These are phyloP conservation scores for Stratiomys singularior DNA, from an alignment of 2,888 invertebrate genomes.

Conservation along the genomic window DNA sequence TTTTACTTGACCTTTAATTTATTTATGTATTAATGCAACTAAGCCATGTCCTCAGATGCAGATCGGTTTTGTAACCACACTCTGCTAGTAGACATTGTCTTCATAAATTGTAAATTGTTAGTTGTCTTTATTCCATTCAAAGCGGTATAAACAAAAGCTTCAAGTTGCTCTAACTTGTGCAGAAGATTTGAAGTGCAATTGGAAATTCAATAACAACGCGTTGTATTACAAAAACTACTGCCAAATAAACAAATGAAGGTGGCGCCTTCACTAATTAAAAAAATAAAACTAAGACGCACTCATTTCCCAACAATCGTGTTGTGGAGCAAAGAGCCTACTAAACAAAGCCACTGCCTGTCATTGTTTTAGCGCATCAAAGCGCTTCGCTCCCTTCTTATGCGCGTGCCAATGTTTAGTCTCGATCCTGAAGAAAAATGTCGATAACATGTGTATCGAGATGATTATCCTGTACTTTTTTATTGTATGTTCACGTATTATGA, in stretches of 20 bases:
- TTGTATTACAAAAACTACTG: neutral
- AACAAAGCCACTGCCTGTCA: neutral
- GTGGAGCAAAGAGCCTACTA: neutral
- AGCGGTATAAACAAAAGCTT: neutral
- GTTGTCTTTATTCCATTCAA: neutral
- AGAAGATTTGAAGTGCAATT: neutral
- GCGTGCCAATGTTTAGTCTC: constrained; percentile 25
- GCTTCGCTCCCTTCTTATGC: neutral
- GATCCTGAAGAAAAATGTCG: neutral
- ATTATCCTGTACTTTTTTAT: constrained; percentile 1
- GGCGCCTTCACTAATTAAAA: neutral
- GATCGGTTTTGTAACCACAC: neutral
- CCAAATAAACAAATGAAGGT: neutral
- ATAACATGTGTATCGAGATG: constrained; percentile 22
- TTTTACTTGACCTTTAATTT: constrained; percentile 41
- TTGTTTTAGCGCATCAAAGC: neutral
- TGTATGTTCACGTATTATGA: constrained; percentile 15
- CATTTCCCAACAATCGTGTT: neutral
- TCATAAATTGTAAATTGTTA: constrained; percentile 12
- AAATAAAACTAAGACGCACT: neutral
- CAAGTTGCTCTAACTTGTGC: neutral
- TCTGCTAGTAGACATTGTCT: neutral
- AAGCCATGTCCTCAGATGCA: neutral
- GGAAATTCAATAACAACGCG: neutral
- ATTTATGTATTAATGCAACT: neutral